A percentile compares a stretch with the other conserved stretches of the same genome.
These are phyloP conservation scores for Gymnocheta viridis DNA, from an alignment of 2,888 invertebrate genomes.

Conservation along the genomic window DNA sequence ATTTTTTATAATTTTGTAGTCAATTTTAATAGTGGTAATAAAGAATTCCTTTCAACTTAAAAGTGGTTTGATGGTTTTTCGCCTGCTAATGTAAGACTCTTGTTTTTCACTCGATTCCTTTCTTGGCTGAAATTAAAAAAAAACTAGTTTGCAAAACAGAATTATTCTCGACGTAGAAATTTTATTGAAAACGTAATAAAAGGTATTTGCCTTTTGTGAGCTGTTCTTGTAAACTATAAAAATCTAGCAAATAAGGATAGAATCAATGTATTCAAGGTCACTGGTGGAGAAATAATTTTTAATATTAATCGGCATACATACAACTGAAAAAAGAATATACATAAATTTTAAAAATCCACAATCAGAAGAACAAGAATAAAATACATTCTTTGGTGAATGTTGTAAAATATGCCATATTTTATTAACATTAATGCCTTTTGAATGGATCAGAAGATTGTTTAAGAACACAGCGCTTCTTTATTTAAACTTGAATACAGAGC, in stretches of 20 bases:
- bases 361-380: background rate
- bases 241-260: constrained; percentile 3
- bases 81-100: background rate
- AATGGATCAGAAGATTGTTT: background rate
- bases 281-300: background rate
- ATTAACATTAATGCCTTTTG: background rate
- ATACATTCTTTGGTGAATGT: too few relatives aligned
- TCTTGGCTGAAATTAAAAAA: background rate
- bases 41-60: constrained; percentile 22
- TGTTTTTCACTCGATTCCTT: constrained; percentile 3
- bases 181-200: constrained; percentile 4
- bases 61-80: background rate
- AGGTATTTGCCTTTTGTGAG: background rate
- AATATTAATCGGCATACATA: constrained; percentile 23
- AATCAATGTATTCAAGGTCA: constrained; percentile 33
- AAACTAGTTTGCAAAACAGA: constrained; percentile 27
- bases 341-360: background rate
- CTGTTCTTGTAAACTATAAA: constrained; percentile 3
- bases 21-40: constrained; percentile 7
- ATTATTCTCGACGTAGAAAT: constrained; percentile 20
- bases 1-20: constrained; percentile 19
- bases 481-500: background rate
- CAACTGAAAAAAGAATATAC: background rate
- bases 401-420: background rate
- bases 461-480: background rate